Percentiles rank a stretch among this genome's conserved stretches.
Evolutionary conservation across 2,797 vertebrate genomes (phyloP).

Genomic region (Urophycis tenuis): DNA sequence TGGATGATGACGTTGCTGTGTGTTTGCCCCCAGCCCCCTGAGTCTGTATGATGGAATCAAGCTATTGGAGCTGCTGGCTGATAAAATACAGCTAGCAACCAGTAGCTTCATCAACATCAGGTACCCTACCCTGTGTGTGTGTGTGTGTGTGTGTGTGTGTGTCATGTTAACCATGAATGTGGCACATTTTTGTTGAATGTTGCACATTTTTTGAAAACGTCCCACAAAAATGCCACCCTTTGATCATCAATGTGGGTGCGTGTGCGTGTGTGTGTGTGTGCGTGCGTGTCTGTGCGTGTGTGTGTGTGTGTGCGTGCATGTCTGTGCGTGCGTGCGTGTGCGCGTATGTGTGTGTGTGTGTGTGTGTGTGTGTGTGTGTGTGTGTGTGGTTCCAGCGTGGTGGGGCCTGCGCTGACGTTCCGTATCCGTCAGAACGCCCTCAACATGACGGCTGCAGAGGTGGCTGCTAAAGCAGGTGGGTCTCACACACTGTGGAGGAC

Average conservation of each 20-base stretch:
- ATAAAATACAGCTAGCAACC: constrained; percentile 81
- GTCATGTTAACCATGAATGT: too few species aligned
- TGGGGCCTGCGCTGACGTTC: constrained; percentile 89
- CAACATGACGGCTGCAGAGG: constrained; percentile 84
- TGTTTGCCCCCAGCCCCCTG: constrained; percentile 69
- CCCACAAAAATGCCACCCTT: background rate
- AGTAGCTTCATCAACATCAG: constrained; percentile 97
- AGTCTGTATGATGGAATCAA: constrained; percentile 81
- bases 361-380: constrained; percentile 21
- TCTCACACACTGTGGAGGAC: constrained; percentile 2
- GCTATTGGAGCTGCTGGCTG: constrained; percentile 84
- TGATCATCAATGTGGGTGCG: background rate
- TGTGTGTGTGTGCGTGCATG: constrained; percentile 14
- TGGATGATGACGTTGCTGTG: background rate
- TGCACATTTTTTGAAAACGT: background rate
- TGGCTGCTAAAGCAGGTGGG: constrained; percentile 87
- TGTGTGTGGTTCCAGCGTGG: constrained; percentile 65
- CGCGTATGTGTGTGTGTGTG: constrained; percentile 16
- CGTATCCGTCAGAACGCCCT: constrained; percentile 85
- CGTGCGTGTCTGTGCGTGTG: constrained; percentile 13
- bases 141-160: constrained; percentile 29
- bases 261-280: constrained; percentile 1
- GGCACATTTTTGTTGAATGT: too few species aligned
- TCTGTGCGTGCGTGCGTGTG: constrained; percentile 19
- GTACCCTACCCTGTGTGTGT: constrained; percentile 52